Evolutionary conservation across 1,140 invertebrate genomes (phyloP).

Genomic region (Stegodyphus dumicola): DNA sequence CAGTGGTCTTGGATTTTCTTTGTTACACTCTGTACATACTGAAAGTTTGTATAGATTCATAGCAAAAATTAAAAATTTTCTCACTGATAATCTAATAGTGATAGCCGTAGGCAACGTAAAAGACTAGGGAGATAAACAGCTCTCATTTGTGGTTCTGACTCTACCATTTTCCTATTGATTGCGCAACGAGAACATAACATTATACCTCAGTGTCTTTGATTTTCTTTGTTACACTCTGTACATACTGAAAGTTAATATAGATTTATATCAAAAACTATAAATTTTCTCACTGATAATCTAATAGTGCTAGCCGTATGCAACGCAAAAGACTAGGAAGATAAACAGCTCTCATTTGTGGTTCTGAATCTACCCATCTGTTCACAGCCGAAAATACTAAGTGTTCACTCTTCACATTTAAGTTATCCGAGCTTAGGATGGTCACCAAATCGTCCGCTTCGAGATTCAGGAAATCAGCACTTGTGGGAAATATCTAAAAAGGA

Average conservation of each 20-base stretch:
- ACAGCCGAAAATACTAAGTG: slow-evolving; percentile 77
- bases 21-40: not conserved
- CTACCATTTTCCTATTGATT: too few relatives aligned
- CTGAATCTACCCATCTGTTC: slow-evolving; percentile 74
- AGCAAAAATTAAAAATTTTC: not conserved
- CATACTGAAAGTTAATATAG: too few relatives aligned
- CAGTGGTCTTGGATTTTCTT: not conserved
- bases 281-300: slow-evolving; percentile 72
- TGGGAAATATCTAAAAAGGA: not conserved
- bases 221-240: not conserved
- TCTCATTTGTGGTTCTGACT: slow-evolving; percentile 71
- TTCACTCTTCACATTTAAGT: slow-evolving; percentile 78
- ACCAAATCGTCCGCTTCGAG: slow-evolving; percentile 72
- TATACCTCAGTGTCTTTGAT: not conserved
- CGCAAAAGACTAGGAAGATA: slow-evolving; percentile 74
- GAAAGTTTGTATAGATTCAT: too few relatives aligned
- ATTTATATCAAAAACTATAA: too few relatives aligned
- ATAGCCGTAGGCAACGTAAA: slow-evolving; percentile 76
- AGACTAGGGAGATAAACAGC: slow-evolving; percentile 72
- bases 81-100: slow-evolving; percentile 75
- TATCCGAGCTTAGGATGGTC: slow-evolving; percentile 74
- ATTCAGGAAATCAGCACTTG: slow-evolving; percentile 70
- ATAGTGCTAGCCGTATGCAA: slow-evolving; percentile 76
- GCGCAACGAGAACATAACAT: not conserved
- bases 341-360: slow-evolving; percentile 69